Conservation (phyloP, 2,113 vertebrate species). For the Coregonus clupeaformis region DNA sequence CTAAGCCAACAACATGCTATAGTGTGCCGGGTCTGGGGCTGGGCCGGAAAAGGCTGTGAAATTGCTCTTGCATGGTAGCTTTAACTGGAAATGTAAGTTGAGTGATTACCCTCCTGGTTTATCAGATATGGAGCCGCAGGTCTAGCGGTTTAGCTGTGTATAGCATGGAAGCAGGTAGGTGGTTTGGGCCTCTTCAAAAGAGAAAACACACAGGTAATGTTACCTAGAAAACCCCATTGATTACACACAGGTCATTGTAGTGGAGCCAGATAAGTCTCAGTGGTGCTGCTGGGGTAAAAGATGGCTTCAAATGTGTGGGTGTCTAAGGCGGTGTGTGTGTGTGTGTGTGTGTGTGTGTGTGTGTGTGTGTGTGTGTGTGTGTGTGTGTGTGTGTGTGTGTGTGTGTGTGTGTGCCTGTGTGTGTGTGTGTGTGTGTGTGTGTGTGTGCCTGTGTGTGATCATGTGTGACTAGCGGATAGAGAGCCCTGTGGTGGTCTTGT, state of each 20-base stretch:
- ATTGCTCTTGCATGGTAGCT: not conserved
- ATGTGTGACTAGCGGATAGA: too few species aligned
- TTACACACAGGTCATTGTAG: constrained; percentile 16
- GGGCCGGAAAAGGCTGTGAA: not conserved
- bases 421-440: not conserved
- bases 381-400: too few species aligned
- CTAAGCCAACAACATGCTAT: not conserved
- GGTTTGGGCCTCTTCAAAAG: not conserved
- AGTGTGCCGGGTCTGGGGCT: not conserved
- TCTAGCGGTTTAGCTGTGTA: constrained; percentile 16
- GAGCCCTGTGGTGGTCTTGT: not conserved
- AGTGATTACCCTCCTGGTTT: constrained; percentile 27
- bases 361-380: not conserved
- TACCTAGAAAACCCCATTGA: not conserved
- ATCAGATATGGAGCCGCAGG: constrained; percentile 30
- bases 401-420: too few species aligned
- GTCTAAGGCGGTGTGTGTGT: not conserved
- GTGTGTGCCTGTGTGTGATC: too few species aligned
- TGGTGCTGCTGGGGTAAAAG: constrained; percentile 22
- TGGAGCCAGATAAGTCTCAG: constrained; percentile 1
- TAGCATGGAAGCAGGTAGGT: constrained; percentile 31
- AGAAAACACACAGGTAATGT: not conserved
- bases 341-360: not conserved
- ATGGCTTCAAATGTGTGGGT: constrained; percentile 12
- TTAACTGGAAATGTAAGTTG: not conserved